phyloP scores from a whole-genome alignment of 2,113 vertebrate genomes.

The Promerops cafer region DNA sequence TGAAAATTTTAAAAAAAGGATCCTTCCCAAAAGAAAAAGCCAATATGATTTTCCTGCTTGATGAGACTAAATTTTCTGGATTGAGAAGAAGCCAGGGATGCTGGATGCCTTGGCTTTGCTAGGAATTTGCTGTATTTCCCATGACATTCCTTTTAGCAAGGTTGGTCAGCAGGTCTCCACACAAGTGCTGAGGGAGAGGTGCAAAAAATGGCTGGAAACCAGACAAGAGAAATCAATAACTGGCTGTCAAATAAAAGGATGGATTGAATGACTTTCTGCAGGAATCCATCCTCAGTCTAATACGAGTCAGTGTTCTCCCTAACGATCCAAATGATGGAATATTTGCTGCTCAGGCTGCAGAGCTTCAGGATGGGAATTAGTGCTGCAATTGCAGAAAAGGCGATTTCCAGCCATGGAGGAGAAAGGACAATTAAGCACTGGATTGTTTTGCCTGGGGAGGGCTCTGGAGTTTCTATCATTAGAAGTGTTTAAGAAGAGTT shows the following conservation, averaged over 20 bases:
- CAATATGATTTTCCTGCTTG: background rate
- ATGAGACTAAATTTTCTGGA: background rate
- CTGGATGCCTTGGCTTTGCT: background rate
- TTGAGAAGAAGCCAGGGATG: background rate
- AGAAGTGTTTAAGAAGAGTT: background rate
- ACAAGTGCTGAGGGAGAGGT: background rate
- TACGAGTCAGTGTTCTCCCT: slow-evolving; percentile 11
- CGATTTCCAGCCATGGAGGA: background rate
- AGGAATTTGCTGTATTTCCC: background rate
- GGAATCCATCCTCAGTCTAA: slow-evolving; percentile 27
- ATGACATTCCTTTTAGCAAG: background rate
- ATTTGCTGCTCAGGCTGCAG: background rate
- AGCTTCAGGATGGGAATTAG: slow-evolving; percentile 11
- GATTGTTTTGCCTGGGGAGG: background rate
- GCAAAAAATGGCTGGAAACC: background rate
- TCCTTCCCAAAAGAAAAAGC: background rate
- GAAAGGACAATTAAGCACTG: background rate
- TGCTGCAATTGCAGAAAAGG: background rate
- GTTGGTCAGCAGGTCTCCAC: background rate
- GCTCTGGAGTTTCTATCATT: background rate
- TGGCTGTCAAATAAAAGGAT: slow-evolving; percentile 13
- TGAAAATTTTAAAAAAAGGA: background rate
- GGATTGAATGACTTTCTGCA: slow-evolving; percentile 36
- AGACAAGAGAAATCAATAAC: slow-evolving; percentile 18
- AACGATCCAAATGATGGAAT: slow-evolving; percentile 23